These are phyloP conservation scores for Crypturellus undulatus DNA, from an alignment of 2,113 vertebrate genomes.

Conservation along the genomic window DNA sequence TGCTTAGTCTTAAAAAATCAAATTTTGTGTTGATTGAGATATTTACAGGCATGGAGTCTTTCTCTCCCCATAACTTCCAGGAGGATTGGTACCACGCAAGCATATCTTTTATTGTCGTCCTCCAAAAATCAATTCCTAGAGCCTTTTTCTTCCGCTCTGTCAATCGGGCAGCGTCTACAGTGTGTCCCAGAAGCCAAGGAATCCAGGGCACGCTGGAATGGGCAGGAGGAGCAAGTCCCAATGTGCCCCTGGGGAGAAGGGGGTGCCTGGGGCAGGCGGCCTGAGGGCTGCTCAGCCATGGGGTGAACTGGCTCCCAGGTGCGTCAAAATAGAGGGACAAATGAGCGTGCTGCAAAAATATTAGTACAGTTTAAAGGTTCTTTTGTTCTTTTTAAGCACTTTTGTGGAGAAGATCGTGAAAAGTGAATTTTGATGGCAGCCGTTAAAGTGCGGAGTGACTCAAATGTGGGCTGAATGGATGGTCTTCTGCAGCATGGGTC, in stretches of 20 bases:
- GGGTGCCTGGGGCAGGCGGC: neutral
- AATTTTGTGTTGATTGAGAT: neutral
- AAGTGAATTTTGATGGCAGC: neutral
- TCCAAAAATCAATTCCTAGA: neutral
- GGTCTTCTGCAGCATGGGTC: neutral
- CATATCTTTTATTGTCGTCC: neutral
- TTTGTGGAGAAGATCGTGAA: neutral
- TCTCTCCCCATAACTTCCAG: neutral
- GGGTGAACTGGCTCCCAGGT: neutral
- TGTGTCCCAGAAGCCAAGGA: neutral
- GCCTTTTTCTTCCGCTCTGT: neutral
- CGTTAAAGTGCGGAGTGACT: neutral
- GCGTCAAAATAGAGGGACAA: neutral
- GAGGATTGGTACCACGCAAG: neutral
- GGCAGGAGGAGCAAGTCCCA: neutral
- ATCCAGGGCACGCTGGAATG: neutral
- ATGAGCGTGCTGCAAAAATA: neutral
- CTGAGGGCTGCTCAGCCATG: neutral
- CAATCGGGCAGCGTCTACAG: neutral
- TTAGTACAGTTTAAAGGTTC: neutral
- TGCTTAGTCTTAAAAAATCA: constrained; percentile 1
- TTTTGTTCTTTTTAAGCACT: neutral
- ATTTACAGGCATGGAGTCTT: neutral
- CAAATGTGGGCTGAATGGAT: neutral
- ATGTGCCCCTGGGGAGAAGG: neutral